Conservation (phyloP, 2,113 vertebrate species). For the Sturnus vulgaris region DNA sequence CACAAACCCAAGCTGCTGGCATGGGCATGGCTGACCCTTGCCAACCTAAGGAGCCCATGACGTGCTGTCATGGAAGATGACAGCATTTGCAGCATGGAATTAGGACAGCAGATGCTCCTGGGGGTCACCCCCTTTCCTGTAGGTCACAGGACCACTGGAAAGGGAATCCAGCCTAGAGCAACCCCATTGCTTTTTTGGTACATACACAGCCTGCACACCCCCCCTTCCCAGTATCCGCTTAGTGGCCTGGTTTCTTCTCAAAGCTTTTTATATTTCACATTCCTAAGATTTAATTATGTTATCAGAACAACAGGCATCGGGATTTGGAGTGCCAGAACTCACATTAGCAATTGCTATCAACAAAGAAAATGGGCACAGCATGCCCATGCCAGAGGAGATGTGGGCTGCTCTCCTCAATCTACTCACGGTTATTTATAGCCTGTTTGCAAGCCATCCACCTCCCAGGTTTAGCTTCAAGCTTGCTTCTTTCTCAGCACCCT, state of each 20-base stretch:
- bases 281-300: constrained; percentile 62
- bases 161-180: not conserved
- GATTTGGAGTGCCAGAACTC: constrained; percentile 61
- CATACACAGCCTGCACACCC: not conserved
- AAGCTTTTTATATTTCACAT: constrained; percentile 60
- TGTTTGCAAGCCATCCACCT: constrained; percentile 40
- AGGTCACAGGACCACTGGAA: not conserved
- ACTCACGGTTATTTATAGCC: constrained; percentile 37
- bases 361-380: constrained; percentile 65
- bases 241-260: constrained; percentile 32
- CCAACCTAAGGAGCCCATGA: not conserved
- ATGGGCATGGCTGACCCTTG: not conserved
- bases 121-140: not conserved
- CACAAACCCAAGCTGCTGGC: not conserved
- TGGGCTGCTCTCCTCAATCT: constrained; percentile 59
- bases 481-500: not conserved
- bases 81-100: not conserved
- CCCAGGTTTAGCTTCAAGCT: constrained; percentile 33
- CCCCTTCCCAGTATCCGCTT: not conserved
- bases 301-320: constrained; percentile 62
- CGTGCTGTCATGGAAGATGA: not conserved
- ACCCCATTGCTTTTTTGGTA: not conserved
- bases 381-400: constrained; percentile 56
- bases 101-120: not conserved
- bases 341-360: constrained; percentile 64